Evolutionary conservation across 92 coral and sea anemone species (phyloP), one percentile per base, ranked within the genome.

Genomic region (Anthopleura xanthogrammica): DNA sequence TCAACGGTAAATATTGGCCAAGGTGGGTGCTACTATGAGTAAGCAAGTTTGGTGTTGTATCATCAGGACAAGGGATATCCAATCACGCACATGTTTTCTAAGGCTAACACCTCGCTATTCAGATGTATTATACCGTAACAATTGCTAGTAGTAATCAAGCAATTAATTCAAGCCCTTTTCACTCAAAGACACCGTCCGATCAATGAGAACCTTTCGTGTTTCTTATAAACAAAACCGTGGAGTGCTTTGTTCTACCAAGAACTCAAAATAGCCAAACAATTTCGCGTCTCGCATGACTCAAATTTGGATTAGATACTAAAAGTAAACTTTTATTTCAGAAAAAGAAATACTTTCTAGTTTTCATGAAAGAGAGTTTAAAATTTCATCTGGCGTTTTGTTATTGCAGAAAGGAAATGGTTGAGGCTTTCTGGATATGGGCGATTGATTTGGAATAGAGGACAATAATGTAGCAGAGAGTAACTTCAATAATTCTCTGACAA

Each of bases 401-500:
- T 12, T 68, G 41, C n/a, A 14, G 80, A 41, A 52, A 46, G 84
- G 85, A 79, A 80, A 55, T 22, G 86, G 58, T 41, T 75, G 56
- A n/a, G 80, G 54, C 57, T 24, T 72, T 77, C 60, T 64, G 16
- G 81, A 77, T 71, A 79, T 72, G 88, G 88, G 39, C 74, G 56
- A 79, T 62, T 77, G 87, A 82, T 24, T 72, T 77, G 78, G 79
- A 79, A 46, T 85, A 76, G 84, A 23, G 43, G 77, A 78, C 72
- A 79, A 85, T 68, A 68, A 39, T 71, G n/a, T 20, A 52, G 17
- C 29, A 46, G 46, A 39, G 48, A 42, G 75, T 66, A 77, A 52
- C 70, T 65, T 66, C 83, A 91, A 93, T 93, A 87, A 78, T 71
- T 43, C 50, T 77, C 84, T 89, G 85, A 87, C 84, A 86, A 78